Base-by-base conservation (phyloP, 2,113 vertebrate genomes). In the Telmatochromis brachygnathus region DNA sequence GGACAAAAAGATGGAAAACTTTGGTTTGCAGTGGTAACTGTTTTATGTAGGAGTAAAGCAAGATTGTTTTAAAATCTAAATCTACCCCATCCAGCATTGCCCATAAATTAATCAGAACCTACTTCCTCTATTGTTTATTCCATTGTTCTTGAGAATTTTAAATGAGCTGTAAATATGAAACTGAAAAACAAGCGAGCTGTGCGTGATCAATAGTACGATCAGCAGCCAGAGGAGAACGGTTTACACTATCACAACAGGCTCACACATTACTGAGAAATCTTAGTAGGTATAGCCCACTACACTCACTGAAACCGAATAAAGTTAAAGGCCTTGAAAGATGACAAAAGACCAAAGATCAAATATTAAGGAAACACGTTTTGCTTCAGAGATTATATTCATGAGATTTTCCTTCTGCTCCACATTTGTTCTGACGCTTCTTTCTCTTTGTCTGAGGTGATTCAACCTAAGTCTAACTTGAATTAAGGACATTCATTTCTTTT, bases 321-420 rank as follows among this genome's bases (percentile, higher is more conserved):
- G 47, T 45, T 83, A 86, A 93, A 88, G 56, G 83, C 58, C 35
- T 79, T 83, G 56, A 85, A 91, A 87, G 83, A 21, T 37, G 68
- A 88, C 77, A 82, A 89, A 90, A 68, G 53, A 84, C 54, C 30
- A 81, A 75, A 86, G 73, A 94, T 91, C 23, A 89, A 90, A 89
- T 81, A 70, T 82, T 79, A 39, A 85, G 26, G 21, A 54, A 85
- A 86, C 35, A n/a, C 19, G 21, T 62, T 85, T 55, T 73, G 53
- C 42, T 9, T 23, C 6, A 47, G 21, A 91, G 21, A 88, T 86
- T 28, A 60, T 11, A 47, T 10, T 80, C 23, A 17, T 68, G 23
- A 47, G 82, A 5, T 55, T 86, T 23, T 62, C 26, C 21, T 51
- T n/a, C 60, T n/a, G 19, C 49, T 56, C 26, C 19, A 82, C 26